phyloP scores from a whole-genome alignment of 2,113 vertebrate genomes.

The Chamaea fasciata region DNA sequence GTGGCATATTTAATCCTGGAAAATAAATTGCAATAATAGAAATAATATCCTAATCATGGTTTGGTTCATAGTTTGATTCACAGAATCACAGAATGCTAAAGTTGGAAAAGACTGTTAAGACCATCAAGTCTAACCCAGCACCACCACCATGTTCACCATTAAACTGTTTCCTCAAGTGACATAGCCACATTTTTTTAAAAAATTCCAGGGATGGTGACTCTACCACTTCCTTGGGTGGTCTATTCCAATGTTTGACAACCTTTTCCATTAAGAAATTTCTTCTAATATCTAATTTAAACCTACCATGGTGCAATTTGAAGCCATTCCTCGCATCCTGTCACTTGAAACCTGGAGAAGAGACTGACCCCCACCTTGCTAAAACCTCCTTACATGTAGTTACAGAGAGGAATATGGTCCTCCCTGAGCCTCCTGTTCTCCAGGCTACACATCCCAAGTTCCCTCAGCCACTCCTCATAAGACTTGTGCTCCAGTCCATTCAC shows the following conservation, averaged over 20 bases:
- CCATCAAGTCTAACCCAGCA: neutral
- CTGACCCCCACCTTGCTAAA: neutral
- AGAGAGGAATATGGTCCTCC: neutral
- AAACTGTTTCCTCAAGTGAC: fast-evolving
- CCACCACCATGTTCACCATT: neutral
- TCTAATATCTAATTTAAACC: neutral
- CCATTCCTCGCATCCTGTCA: neutral
- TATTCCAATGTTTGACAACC: neutral
- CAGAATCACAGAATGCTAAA: neutral
- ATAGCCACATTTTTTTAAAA: neutral
- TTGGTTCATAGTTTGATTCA: neutral
- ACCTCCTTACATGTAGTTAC: neutral
- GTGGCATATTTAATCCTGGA: neutral
- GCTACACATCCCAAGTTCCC: neutral
- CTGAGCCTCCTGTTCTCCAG: neutral
- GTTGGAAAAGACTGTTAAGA: neutral
- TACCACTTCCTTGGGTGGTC: neutral
- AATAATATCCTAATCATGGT: neutral
- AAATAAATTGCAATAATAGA: neutral
- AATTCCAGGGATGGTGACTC: neutral
- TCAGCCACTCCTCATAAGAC: neutral
- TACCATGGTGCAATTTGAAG: neutral
- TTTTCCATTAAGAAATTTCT: neutral
- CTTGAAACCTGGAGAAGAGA: neutral
- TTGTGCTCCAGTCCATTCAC: neutral